Percentiles rank a stretch among this genome's conserved stretches.
phyloP scores from a whole-genome alignment of 2,797 vertebrate species.

The Lithobates sylvaticus region DNA sequence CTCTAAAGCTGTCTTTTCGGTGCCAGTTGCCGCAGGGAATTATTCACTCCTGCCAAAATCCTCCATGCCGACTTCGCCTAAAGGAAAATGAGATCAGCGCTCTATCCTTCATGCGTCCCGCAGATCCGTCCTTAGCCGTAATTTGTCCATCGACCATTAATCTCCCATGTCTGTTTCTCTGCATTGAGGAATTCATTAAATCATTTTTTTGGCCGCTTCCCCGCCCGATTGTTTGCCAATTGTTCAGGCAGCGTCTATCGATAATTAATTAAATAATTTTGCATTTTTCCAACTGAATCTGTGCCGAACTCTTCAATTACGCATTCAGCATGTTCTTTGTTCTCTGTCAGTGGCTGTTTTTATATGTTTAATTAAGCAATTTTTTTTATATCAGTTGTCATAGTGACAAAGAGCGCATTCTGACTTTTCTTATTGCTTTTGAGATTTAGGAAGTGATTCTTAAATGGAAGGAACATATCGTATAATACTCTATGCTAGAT shows the following conservation, averaged over 20 bases:
- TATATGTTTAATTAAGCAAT: slow-evolving; percentile 29
- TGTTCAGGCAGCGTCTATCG: background rate
- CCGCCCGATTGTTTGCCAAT: slow-evolving; percentile 12
- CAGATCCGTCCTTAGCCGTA: slow-evolving; percentile 27
- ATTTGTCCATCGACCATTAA: slow-evolving; percentile 23
- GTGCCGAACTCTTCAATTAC: slow-evolving; percentile 41
- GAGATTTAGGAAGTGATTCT: background rate
- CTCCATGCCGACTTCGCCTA: slow-evolving; percentile 13
- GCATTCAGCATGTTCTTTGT: slow-evolving; percentile 36
- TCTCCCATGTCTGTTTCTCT: slow-evolving; percentile 42
- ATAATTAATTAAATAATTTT: slow-evolving; percentile 42
- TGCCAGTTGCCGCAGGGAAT: slow-evolving; percentile 19
- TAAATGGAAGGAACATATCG: background rate
- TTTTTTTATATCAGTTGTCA: slow-evolving; percentile 18
- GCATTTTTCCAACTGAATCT: slow-evolving; percentile 38
- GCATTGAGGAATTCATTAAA: slow-evolving; percentile 30
- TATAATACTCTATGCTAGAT: background rate
- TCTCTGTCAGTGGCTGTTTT: slow-evolving; percentile 30
- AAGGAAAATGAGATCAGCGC: slow-evolving; percentile 17
- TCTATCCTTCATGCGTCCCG: background rate
- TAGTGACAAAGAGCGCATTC: background rate
- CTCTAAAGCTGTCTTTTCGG: background rate
- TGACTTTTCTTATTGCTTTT: background rate
- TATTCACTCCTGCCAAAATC: slow-evolving; percentile 5
- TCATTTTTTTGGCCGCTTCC: slow-evolving; percentile 26